Percentiles rank a stretch among this genome's conserved stretches.
These are phyloP conservation scores for Vombatus ursinus DNA, from an alignment of 2,113 vertebrate species.

Conservation along the genomic window DNA sequence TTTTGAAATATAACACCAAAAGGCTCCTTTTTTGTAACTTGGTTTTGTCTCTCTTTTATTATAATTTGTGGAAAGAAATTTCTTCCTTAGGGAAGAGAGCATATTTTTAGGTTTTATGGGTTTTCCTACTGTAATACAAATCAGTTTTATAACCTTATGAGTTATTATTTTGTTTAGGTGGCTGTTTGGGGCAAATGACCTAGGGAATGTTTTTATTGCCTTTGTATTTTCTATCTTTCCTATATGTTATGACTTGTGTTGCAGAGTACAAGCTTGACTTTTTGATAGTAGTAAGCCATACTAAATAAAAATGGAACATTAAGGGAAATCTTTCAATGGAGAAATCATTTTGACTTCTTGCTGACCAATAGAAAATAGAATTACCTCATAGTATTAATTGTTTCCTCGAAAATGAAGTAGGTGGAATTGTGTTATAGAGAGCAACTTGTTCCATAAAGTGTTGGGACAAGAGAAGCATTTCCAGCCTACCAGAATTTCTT, in stretches of 20 bases:
- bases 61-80: not conserved
- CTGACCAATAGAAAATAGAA: not conserved
- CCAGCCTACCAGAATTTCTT: not conserved
- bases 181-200: constrained; percentile 11
- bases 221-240: constrained; percentile 19
- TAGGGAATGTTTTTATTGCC: not conserved
- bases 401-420: not conserved
- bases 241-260: not conserved
- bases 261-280: not conserved
- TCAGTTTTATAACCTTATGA: not conserved
- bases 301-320: not conserved
- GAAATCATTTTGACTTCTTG: not conserved
- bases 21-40: not conserved
- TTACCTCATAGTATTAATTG: not conserved
- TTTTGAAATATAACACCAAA: constrained; percentile 13
- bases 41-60: constrained; percentile 8
- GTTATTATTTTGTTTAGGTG: not conserved
- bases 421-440: too few relatives aligned
- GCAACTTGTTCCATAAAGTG: not conserved
- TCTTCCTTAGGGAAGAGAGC: not conserved
- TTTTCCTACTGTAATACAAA: constrained; percentile 14
- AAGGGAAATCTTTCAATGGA: constrained; percentile 42
- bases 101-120: not conserved
- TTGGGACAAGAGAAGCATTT: not conserved
- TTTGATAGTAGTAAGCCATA: not conserved